phyloP scores from a whole-genome alignment of 2,113 vertebrate species.

The Astur gentilis region DNA sequence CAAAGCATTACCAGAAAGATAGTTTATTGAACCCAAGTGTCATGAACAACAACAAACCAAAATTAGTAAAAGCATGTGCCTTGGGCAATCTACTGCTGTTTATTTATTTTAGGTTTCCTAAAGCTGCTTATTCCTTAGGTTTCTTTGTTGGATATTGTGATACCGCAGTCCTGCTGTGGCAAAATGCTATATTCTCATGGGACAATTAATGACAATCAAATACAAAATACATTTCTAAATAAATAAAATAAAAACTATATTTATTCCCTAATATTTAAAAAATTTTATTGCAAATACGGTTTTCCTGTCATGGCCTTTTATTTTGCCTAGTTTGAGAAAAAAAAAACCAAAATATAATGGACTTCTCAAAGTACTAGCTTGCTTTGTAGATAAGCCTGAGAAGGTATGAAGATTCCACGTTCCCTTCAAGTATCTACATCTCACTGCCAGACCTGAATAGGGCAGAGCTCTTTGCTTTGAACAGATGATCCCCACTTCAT shows the following conservation, averaged over 20 bases:
- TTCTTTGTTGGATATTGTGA: not conserved
- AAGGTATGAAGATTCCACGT: not conserved
- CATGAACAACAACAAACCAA: slow-evolving; percentile 37
- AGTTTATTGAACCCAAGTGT: slow-evolving; percentile 28
- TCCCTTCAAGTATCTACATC: not conserved
- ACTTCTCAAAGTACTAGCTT: not conserved
- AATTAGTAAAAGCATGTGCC: slow-evolving; percentile 42
- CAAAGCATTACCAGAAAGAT: slow-evolving; percentile 4
- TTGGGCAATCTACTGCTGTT: slow-evolving; percentile 17
- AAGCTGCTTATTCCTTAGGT: not conserved
- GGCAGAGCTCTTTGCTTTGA: not conserved
- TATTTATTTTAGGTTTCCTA: slow-evolving; percentile 22
- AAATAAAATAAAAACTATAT: not conserved
- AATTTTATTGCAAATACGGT: not conserved
- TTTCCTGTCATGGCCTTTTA: not conserved
- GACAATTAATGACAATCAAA: not conserved
- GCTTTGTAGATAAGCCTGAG: not conserved
- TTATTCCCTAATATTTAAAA: not conserved
- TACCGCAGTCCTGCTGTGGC: not conserved
- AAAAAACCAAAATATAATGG: not conserved
- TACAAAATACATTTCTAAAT: not conserved
- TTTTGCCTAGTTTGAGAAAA: not conserved
- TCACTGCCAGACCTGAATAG: not conserved
- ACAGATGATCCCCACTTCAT: not conserved
- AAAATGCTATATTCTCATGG: not conserved